A percentile compares a stretch with the other conserved stretches of the same genome.
Evolutionary conservation across 2,797 vertebrate species (phyloP).

Genomic region (Acrossocheilus fasciatus): DNA sequence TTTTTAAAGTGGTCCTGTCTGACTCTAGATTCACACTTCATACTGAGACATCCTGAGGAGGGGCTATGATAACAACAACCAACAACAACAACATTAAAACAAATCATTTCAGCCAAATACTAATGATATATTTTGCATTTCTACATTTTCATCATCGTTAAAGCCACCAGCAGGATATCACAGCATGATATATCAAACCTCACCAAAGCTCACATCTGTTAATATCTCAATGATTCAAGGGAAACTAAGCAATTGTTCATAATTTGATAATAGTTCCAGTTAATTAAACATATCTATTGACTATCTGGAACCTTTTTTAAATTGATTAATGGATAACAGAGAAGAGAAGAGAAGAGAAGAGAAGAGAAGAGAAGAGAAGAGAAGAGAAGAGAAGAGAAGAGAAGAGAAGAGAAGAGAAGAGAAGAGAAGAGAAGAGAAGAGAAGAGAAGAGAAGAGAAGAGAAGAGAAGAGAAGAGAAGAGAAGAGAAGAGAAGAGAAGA

Average conservation of each 20-base stretch:
- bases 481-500: too few relatives aligned
- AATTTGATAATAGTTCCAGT: background rate
- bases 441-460: background rate
- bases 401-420: background rate
- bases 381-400: constrained; percentile 1
- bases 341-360: background rate
- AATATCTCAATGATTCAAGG: background rate
- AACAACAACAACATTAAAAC: background rate
- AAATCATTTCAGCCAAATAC: background rate
- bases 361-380: background rate
- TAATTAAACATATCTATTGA: constrained; percentile 1
- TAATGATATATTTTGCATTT: background rate
- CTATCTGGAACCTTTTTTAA: background rate
- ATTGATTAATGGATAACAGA: background rate
- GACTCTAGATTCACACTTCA: too few relatives aligned
- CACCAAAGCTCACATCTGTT: background rate
- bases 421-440: background rate
- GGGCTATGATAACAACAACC: background rate
- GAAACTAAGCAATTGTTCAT: background rate
- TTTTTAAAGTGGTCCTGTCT: background rate
- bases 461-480: too few relatives aligned
- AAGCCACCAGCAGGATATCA: constrained; percentile 11
- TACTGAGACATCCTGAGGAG: background rate
- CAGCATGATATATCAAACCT: background rate
- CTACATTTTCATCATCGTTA: constrained; percentile 14